These are phyloP conservation scores for Isotomurus palustris DNA, from an alignment of 2,888 invertebrate genomes.

Conservation along the genomic window DNA sequence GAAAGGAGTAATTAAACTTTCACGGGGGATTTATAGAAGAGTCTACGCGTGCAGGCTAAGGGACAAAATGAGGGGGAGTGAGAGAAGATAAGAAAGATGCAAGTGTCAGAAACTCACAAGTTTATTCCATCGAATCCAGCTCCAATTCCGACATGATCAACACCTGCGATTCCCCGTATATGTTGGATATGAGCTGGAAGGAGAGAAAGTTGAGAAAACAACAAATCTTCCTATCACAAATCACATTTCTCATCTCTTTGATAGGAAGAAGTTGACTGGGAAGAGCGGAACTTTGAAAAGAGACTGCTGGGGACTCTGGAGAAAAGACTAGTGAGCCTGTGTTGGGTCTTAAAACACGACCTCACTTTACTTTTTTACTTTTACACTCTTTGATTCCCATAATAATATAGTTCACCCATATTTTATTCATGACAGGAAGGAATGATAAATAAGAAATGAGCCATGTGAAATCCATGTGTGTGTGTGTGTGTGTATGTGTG, in stretches of 20 bases:
- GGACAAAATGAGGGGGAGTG: slow-evolving; percentile 1
- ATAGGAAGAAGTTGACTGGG: neutral
- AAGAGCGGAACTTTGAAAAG: neutral
- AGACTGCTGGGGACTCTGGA: neutral
- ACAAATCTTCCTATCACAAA: neutral
- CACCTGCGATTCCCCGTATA: slow-evolving; percentile 73
- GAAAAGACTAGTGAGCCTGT: neutral
- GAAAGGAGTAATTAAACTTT: neutral
- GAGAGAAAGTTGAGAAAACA: neutral
- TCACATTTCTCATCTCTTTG: neutral
- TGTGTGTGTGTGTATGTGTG: slow-evolving; percentile 1
- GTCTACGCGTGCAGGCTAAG: no score
- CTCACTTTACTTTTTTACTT: neutral
- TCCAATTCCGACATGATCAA: slow-evolving; percentile 80
- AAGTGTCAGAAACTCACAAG: slow-evolving; percentile 63
- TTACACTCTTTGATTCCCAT: neutral
- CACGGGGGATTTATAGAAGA: neutral
- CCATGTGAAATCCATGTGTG: slow-evolving; percentile 4
- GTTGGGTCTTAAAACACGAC: neutral
- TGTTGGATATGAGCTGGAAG: slow-evolving; percentile 74
- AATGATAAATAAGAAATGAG: slow-evolving; percentile 13
- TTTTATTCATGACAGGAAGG: slow-evolving; percentile 11
- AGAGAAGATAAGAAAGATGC: neutral
- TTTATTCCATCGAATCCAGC: slow-evolving; percentile 87
- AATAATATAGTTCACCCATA: neutral